Evolutionary conservation across 2,888 invertebrate genomes (phyloP).

Genomic region (Chesias legatella): DNA sequence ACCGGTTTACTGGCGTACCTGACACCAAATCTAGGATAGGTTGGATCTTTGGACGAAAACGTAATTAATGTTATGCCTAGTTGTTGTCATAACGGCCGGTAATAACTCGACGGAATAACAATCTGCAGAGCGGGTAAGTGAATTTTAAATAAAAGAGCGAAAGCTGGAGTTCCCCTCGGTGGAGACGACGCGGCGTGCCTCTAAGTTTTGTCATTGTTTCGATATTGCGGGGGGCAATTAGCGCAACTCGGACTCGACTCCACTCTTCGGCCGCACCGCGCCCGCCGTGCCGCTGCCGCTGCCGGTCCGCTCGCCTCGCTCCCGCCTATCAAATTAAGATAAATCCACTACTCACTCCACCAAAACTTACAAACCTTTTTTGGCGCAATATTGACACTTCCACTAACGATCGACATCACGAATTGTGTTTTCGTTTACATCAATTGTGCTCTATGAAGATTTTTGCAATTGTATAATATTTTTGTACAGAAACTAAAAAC

Average conservation of each 20-base stretch:
- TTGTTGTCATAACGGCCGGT: slow-evolving; percentile 59
- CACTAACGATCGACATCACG: slow-evolving; percentile 49
- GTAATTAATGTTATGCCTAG: slow-evolving; percentile 58
- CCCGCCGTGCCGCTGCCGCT: slow-evolving; percentile 49
- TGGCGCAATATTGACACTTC: slow-evolving; percentile 62
- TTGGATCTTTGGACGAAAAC: slow-evolving; percentile 38
- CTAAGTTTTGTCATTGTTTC: slow-evolving; percentile 78
- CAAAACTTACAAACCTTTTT: slow-evolving; percentile 56
- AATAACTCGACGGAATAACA: slow-evolving; percentile 65
- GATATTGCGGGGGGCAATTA: slow-evolving; percentile 77
- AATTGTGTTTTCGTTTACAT: neutral
- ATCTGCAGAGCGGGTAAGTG: slow-evolving; percentile 71
- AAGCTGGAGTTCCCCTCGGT: slow-evolving; percentile 51
- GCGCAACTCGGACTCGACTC: slow-evolving; percentile 61
- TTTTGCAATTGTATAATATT: neutral
- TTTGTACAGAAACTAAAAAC: too few species aligned
- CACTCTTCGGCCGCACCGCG: slow-evolving; percentile 46
- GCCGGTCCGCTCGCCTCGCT: slow-evolving; percentile 43
- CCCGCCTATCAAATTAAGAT: slow-evolving; percentile 70
- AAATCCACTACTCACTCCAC: slow-evolving; percentile 49
- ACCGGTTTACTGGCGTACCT: too few species aligned
- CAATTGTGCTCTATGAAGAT: too few species aligned
- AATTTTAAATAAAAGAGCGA: slow-evolving; percentile 77
- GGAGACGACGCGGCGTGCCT: slow-evolving; percentile 40
- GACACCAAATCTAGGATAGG: too few species aligned